Evolutionary conservation across 2,888 invertebrate species (phyloP).

Genomic region (Acrocera orbiculus): DNA sequence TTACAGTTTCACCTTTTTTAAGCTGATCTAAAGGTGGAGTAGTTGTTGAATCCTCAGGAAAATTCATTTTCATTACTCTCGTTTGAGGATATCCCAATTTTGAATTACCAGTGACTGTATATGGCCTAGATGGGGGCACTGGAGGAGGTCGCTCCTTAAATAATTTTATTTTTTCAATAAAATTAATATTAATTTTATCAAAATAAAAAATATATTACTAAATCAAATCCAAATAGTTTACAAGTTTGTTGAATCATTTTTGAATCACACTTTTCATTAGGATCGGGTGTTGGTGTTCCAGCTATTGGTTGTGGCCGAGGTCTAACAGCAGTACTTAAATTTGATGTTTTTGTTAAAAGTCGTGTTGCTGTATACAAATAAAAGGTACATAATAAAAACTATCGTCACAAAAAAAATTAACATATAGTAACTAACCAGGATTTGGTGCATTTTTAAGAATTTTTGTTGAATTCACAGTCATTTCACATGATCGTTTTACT

Average conservation of each 20-base stretch:
- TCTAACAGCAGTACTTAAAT: constrained; percentile 32
- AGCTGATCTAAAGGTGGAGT: constrained; percentile 33
- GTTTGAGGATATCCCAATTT: constrained; percentile 87
- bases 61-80: constrained; percentile 77
- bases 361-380: constrained; percentile 20
- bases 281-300: constrained; percentile 74
- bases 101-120: constrained; percentile 78
- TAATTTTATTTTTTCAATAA: constrained; percentile 4
- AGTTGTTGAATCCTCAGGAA: constrained; percentile 41
- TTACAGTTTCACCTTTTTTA: constrained; percentile 69
- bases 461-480: constrained; percentile 16
- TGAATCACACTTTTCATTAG: constrained; percentile 69
- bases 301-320: constrained; percentile 81
- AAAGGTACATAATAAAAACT: background rate
- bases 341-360: constrained; percentile 23
- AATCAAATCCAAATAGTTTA: constrained; percentile 72
- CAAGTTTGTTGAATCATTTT: constrained; percentile 82
- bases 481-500: constrained; percentile 19
- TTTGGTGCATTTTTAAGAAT: constrained; percentile 19
- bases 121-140: constrained; percentile 74
- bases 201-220: constrained; percentile 35
- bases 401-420: background rate
- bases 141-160: constrained; percentile 81
- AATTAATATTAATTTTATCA: background rate
- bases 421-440: constrained; percentile 18